A percentile compares a stretch with the other conserved stretches of the same genome.
These are phyloP conservation scores for Chaenogobius annularis DNA, from an alignment of 2,113 vertebrate genomes.

Conservation along the genomic window DNA sequence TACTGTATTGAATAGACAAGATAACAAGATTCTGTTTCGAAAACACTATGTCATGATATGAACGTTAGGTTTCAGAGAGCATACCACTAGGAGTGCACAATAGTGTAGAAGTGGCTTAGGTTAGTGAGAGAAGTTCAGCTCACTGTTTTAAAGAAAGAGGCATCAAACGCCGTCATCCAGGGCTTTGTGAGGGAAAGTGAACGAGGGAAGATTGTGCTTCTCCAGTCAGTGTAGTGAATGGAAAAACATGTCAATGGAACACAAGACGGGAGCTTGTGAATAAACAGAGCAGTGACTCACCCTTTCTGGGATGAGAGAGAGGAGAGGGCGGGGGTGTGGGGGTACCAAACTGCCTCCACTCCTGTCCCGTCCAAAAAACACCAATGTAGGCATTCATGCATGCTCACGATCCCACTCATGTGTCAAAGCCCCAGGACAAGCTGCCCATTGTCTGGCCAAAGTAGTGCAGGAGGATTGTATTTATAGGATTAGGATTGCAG, in stretches of 20 bases:
- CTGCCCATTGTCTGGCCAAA: slow-evolving; percentile 60
- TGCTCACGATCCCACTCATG: slow-evolving; percentile 43
- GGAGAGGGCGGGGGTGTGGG: slow-evolving; percentile 52
- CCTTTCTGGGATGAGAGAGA: slow-evolving; percentile 68
- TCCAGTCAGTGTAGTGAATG: slow-evolving; percentile 49
- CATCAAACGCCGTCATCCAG: slow-evolving; percentile 9
- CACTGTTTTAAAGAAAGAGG: slow-evolving; percentile 12
- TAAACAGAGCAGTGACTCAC: slow-evolving; percentile 76
- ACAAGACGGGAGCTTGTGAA: slow-evolving; percentile 69
- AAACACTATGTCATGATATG: neutral
- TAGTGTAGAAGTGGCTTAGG: neutral
- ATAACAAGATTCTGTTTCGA: neutral
- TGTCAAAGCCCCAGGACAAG: slow-evolving; percentile 54
- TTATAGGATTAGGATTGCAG: slow-evolving; percentile 55
- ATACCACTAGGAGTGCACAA: neutral
- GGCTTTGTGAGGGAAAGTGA: slow-evolving; percentile 21
- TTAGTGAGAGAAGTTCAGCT: neutral
- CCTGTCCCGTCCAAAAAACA: slow-evolving; percentile 39
- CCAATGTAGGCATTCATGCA: slow-evolving; percentile 59
- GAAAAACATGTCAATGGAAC: slow-evolving; percentile 74
- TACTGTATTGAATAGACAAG: neutral
- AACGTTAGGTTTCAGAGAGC: neutral
- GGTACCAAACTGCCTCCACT: slow-evolving; percentile 48
- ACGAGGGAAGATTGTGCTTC: slow-evolving; percentile 18
- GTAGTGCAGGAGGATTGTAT: slow-evolving; percentile 44